These are phyloP conservation scores for Eutrigla gurnardus DNA, from an alignment of 2,797 vertebrate species.

Conservation along the genomic window DNA sequence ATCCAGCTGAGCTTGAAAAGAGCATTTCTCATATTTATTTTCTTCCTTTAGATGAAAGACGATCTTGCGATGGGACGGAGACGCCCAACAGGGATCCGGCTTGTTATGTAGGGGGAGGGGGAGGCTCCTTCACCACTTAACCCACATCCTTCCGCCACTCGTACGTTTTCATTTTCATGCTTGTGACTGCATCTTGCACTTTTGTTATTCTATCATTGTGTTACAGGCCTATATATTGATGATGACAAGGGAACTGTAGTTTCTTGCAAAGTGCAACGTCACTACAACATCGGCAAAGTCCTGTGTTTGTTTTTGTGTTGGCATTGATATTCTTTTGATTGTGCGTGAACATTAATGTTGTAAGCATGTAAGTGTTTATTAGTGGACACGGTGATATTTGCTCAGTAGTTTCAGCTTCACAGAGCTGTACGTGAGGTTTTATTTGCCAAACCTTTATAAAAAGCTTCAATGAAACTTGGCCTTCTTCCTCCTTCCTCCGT, in stretches of 20 bases:
- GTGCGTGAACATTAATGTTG: background rate
- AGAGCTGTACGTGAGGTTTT: too few relatives aligned
- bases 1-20: too few relatives aligned
- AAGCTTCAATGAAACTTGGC: too few relatives aligned
- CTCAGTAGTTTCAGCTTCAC: too few relatives aligned
- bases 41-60: background rate
- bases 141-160: too few relatives aligned
- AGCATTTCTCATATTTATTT: background rate
- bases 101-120: background rate
- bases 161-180: background rate
- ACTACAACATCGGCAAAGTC: background rate
- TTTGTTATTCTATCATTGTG: background rate
- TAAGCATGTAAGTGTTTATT: too few relatives aligned
- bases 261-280: background rate
- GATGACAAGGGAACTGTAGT: background rate
- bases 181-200: background rate
- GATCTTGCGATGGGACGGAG: too few relatives aligned
- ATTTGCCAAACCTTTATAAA: too few relatives aligned
- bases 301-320: background rate
- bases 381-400: too few relatives aligned
- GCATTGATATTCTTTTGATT: background rate
- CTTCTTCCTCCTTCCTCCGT: too few relatives aligned
- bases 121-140: too few relatives aligned
- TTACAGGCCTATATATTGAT: too few relatives aligned
- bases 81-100: background rate